Evolutionary conservation across 2,797 vertebrate genomes (phyloP), one percentile per base, ranked within the genome.

Genomic region (Falco rusticolus): DNA sequence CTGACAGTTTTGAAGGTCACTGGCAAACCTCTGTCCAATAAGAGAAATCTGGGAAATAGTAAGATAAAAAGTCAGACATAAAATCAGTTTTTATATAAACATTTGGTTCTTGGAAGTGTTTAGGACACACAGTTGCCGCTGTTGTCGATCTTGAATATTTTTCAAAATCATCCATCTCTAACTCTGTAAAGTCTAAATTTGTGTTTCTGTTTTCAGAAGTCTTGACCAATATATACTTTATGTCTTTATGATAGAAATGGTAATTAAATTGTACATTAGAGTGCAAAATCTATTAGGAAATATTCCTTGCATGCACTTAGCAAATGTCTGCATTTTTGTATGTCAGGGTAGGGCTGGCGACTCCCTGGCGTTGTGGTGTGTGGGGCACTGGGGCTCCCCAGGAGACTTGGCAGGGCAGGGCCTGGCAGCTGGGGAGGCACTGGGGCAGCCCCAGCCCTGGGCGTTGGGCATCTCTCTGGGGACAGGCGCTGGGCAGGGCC

Each of bases 311-410:
- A 10, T n/a, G 4, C 28, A 6, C 25, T 70, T 60, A 77, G 21
- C 10, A 31, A 28, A 51, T 1, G 0, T 34, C 28, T 90, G 20
- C n/a, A 7, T 41, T 89, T 84, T 65, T 69, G 3, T 31, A 11
- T 9, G 22, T 53, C 25, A 14, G 28, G 11, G 6, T 2, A 77
- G 26, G 28, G 10, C 28, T 1, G 3, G 21, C 1, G 3, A 20
- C 43, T 47, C 11, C 13, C 14, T 1, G 1, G 16, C 4, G 0
- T 1, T 56, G 37, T 12, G 11, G 2, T 59, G 21, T 1, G 4
- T 0, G 4, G 24, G 4, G 1, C 1, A 0, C 4, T 41, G 9
- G 25, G 20, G 18, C 3, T 45, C 20, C n/a, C 26, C 5, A 4
- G 25, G 28, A 69, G 51, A 50, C 2, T 41, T 3, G 8, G 4